Percentiles rank a stretch among this genome's conserved stretches.
These are phyloP conservation scores for Cataglyphis cursor DNA, from an alignment of 2,888 invertebrate genomes.

Conservation along the genomic window DNA sequence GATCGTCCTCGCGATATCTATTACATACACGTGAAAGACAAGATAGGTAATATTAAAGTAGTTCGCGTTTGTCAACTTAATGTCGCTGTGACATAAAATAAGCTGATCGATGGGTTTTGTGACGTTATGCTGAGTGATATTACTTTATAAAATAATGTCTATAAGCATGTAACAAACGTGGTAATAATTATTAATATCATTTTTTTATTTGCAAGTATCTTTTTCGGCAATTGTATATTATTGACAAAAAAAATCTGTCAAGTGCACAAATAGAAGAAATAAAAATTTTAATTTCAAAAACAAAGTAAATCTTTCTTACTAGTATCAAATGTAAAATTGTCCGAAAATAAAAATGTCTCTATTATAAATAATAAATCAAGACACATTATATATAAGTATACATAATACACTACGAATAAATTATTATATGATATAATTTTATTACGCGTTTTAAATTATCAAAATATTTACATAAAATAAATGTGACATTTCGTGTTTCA, in stretches of 20 bases:
- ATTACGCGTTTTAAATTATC: background rate
- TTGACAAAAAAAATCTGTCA: background rate
- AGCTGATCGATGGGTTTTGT: conserved; percentile 72
- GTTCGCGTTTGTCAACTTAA: conserved; percentile 75
- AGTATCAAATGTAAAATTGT: background rate
- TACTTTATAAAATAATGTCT: conserved; percentile 69
- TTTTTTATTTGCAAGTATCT: background rate
- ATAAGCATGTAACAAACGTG: conserved; percentile 17
- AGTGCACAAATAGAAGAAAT: background rate
- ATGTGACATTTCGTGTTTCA: background rate
- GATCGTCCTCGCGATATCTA: conserved; percentile 67
- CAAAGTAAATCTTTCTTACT: background rate
- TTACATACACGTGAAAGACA: conserved; percentile 58
- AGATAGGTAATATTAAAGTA: conserved; percentile 71
- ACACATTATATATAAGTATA: background rate
- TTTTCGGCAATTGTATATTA: background rate
- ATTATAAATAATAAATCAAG: conserved; percentile 7
- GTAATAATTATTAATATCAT: conserved; percentile 20
- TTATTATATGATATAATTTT: background rate
- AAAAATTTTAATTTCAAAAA: conserved; percentile 37
- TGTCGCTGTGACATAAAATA: conserved; percentile 57
- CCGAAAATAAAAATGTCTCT: background rate
- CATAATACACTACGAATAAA: background rate
- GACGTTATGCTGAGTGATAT: conserved; percentile 56
- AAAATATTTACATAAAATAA: conserved; percentile 5